phyloP scores from a whole-genome alignment of 2,797 vertebrate genomes.

The Glossophaga mutica region DNA sequence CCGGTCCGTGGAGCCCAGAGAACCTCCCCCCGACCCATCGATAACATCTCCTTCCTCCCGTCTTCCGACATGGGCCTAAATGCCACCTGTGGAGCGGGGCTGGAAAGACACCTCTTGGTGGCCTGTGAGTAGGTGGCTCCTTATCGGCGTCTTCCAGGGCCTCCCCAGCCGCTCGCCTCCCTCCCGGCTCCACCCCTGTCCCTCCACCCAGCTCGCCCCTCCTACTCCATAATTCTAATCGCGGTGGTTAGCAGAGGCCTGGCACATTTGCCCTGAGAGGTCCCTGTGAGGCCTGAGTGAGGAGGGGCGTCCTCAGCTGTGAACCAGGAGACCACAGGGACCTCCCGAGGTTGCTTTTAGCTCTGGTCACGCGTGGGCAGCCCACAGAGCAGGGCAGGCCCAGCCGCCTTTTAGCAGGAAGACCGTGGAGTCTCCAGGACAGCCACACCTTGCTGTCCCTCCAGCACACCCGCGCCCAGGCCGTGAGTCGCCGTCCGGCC shows the following conservation, averaged over 20 bases:
- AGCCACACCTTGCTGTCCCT: rapidly evolving
- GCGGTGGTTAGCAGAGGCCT: not conserved
- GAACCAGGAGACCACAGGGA: rapidly evolving
- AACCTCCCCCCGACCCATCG: not conserved
- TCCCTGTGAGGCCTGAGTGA: not conserved
- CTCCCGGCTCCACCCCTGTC: not conserved
- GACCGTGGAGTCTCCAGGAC: not conserved
- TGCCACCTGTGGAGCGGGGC: not conserved
- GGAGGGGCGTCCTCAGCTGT: not conserved
- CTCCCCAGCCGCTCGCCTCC: not conserved
- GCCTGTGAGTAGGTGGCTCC: rapidly evolving
- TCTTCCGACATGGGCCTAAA: not conserved
- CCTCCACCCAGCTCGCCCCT: not conserved
- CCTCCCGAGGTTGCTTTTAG: rapidly evolving
- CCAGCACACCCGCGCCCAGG: rapidly evolving
- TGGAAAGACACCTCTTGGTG: no score
- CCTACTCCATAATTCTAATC: not conserved
- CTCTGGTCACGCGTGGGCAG: not conserved
- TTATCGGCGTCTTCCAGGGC: not conserved
- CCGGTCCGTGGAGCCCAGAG: not conserved
- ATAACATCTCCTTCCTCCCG: rapidly evolving
- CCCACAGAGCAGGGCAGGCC: no score
- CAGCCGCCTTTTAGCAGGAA: not conserved
- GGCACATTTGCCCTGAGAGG: not conserved
- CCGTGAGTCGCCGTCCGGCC: rapidly evolving